A percentile compares a stretch with the other conserved stretches of the same genome.
These are phyloP conservation scores for Hyperopisus bebe DNA, from an alignment of 2,113 vertebrate species.

Conservation along the genomic window DNA sequence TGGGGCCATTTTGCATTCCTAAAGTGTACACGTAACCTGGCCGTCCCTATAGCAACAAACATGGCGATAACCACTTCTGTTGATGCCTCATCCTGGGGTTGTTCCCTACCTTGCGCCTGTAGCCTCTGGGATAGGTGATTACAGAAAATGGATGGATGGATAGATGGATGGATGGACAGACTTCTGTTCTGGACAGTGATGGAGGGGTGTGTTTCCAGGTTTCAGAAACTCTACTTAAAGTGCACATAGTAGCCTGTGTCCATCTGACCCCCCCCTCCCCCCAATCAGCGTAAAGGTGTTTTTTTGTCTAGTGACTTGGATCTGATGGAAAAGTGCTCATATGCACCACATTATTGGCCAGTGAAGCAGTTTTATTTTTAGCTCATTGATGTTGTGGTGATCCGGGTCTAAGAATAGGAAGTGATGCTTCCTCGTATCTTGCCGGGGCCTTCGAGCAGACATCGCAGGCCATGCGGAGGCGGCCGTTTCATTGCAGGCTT, in stretches of 20 bases:
- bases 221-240: neutral
- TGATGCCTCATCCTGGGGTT: neutral
- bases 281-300: neutral
- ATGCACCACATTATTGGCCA: neutral
- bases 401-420: neutral
- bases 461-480: neutral
- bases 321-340: neutral
- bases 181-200: neutral
- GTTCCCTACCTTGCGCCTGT: neutral
- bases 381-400: neutral
- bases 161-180: neutral
- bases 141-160: neutral
- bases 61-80: neutral
- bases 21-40: neutral
- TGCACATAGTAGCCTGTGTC: neutral
- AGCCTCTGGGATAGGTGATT: neutral
- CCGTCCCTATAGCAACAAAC: neutral
- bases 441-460: neutral
- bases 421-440: neutral
- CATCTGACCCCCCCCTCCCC: neutral
- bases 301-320: neutral
- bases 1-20: neutral
- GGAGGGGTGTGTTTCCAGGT: neutral
- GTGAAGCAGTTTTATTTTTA: neutral
- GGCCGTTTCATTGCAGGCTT: neutral